phyloP scores from a whole-genome alignment of 2,888 invertebrate genomes.

The Tetanocera ferruginea region DNA sequence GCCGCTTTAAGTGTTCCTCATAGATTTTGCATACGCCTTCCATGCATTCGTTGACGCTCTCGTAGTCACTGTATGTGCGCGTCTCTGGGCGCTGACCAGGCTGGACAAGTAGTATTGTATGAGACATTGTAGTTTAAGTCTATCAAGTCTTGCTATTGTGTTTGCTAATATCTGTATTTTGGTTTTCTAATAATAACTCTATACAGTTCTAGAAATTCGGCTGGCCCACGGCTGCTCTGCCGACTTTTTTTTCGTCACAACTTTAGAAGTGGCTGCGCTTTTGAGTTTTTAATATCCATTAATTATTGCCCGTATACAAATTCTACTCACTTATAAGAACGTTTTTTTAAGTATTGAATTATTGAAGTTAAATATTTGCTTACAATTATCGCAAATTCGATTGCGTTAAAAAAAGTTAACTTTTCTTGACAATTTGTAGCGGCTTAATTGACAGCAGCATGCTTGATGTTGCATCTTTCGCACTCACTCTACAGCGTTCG shows the following conservation, averaged over 20 bases:
- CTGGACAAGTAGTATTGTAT: slow-evolving; percentile 96
- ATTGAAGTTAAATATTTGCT: background rate
- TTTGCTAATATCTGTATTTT: no score
- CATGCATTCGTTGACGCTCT: slow-evolving; percentile 97
- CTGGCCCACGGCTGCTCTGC: background rate
- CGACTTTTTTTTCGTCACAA: background rate
- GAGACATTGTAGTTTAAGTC: slow-evolving; percentile 74
- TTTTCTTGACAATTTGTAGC: slow-evolving; percentile 18
- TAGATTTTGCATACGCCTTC: slow-evolving; percentile 99
- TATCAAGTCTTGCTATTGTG: background rate
- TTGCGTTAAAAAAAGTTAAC: background rate
- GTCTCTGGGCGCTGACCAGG: slow-evolving; percentile 94
- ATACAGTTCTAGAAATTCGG: background rate
- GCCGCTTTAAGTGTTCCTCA: slow-evolving; percentile 96
- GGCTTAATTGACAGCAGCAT: slow-evolving; percentile 22
- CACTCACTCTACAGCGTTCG: background rate
- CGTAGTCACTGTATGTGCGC: slow-evolving; percentile 97
- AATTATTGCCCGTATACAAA: no score
- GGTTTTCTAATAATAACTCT: background rate
- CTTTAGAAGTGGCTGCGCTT: no score
- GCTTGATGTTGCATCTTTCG: background rate
- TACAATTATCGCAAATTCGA: background rate
- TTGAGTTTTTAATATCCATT: no score
- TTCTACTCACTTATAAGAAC: no score
- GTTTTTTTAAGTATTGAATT: no score